Conservation (phyloP, 2,888 invertebrate species). For the Myathropa florea region DNA sequence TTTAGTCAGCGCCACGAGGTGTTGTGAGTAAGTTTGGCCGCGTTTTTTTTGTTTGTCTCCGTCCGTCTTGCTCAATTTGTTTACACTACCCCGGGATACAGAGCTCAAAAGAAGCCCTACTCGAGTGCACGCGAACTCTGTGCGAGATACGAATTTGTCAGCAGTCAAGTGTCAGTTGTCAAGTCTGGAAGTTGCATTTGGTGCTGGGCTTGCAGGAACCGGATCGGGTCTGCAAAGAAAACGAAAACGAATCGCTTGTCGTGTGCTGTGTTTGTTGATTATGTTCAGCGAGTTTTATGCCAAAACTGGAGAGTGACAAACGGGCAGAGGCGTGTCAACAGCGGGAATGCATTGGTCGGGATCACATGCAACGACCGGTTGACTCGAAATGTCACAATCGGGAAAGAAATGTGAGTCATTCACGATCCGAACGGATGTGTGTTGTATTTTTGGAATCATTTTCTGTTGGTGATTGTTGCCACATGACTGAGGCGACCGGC, state of each 20-base stretch:
- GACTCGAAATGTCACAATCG: constrained; percentile 31
- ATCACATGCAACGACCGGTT: constrained; percentile 54
- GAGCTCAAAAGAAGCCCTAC: neutral
- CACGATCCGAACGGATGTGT: neutral
- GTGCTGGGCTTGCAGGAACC: constrained; percentile 15
- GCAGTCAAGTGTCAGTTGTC: constrained; percentile 16
- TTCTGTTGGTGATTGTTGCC: neutral
- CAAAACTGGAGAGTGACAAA: constrained; percentile 33
- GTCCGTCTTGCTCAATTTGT: constrained; percentile 26
- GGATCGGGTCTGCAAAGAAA: neutral
- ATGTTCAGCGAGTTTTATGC: constrained; percentile 39
- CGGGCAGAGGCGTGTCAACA: neutral
- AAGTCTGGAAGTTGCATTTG: neutral
- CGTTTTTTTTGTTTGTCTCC: constrained; percentile 15
- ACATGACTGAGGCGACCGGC: too few species aligned
- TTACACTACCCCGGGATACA: constrained; percentile 30
- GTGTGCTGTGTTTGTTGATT: neutral
- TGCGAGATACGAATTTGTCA: neutral
- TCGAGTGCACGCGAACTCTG: constrained; percentile 31
- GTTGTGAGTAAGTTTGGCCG: constrained; percentile 42
- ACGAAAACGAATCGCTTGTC: neutral
- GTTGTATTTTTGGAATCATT: constrained; percentile 15
- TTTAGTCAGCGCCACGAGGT: constrained; percentile 55
- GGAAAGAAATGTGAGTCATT: constrained; percentile 50
- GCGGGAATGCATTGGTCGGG: constrained; percentile 38